phyloP scores from a whole-genome alignment of 1,140 invertebrate genomes.

The Apocrypta bakeri region DNA sequence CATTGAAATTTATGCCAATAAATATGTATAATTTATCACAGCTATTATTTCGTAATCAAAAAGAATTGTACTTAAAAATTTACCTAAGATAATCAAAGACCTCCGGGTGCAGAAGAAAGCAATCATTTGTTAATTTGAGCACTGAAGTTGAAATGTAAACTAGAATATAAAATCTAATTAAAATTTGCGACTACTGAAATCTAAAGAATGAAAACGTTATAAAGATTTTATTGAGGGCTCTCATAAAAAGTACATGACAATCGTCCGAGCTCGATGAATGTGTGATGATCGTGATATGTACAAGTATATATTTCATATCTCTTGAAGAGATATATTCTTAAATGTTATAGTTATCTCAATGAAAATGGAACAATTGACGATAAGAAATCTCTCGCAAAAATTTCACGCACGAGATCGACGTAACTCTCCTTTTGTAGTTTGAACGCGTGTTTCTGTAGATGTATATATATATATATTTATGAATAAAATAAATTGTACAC shows the following conservation, averaged over 20 bases:
- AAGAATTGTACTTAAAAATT: neutral
- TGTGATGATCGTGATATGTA: constrained; percentile 41
- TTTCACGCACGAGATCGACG: neutral
- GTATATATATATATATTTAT: too few relatives aligned
- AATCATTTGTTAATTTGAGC: constrained; percentile 7
- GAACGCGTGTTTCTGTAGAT: constrained; percentile 30
- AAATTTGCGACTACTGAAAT: neutral
- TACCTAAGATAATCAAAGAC: neutral
- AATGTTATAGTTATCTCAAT: neutral
- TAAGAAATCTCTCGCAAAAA: neutral
- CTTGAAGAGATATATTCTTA: constrained; percentile 31
- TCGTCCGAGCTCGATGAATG: constrained; percentile 38
- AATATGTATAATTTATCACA: neutral
- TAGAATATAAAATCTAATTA: neutral
- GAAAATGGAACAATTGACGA: neutral
- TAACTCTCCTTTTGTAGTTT: constrained; percentile 38
- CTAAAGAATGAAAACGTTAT: neutral
- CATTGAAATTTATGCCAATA: neutral
- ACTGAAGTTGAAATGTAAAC: neutral
- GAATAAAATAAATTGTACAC: constrained; percentile 17
- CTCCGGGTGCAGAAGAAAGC: neutral
- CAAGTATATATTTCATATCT: constrained; percentile 24
- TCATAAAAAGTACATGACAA: constrained; percentile 37
- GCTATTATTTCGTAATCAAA: neutral
- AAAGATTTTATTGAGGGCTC: neutral